Percentiles rank a stretch among this genome's conserved stretches.
Conservation (phyloP, 2,888 invertebrate species). For the Anthoptus insignis region DNA sequence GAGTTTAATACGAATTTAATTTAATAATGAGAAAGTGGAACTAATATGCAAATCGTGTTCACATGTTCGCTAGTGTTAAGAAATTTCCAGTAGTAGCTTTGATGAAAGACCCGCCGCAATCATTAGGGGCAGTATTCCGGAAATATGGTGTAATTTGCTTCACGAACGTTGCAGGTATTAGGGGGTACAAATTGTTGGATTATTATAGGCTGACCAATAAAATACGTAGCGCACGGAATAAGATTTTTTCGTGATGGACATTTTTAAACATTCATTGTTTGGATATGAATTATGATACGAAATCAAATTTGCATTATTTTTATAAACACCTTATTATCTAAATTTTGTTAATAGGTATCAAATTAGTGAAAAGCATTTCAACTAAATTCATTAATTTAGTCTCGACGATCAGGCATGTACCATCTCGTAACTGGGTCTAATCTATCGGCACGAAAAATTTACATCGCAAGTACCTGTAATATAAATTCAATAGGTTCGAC, state of each 20-base stretch:
- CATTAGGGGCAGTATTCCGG: constrained; percentile 61
- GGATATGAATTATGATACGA: too few species aligned
- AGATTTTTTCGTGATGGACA: constrained; percentile 11
- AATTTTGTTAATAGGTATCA: too few species aligned
- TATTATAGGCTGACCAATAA: constrained; percentile 34
- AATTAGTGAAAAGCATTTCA: too few species aligned
- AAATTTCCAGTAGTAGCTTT: constrained; percentile 43
- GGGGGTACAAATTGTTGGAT: constrained; percentile 40
- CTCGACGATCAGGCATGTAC: too few species aligned
- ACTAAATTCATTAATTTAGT: too few species aligned
- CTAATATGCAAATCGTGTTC: constrained; percentile 43
- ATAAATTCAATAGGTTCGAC: too few species aligned
- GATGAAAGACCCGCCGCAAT: constrained; percentile 56
- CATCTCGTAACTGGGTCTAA: too few species aligned
- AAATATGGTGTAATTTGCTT: constrained; percentile 54
- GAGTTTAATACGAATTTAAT: constrained; percentile 36
- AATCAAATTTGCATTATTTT: too few species aligned
- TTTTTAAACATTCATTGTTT: not conserved
- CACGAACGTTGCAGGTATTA: constrained; percentile 49
- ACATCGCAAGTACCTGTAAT: too few species aligned
- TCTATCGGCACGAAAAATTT: too few species aligned
- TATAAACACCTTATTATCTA: too few species aligned
- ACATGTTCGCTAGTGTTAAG: constrained; percentile 39
- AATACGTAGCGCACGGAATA: constrained; percentile 12
- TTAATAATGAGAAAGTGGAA: constrained; percentile 32